These are phyloP conservation scores for Ochlodes sylvanus DNA, from an alignment of 2,888 invertebrate species.

Conservation along the genomic window DNA sequence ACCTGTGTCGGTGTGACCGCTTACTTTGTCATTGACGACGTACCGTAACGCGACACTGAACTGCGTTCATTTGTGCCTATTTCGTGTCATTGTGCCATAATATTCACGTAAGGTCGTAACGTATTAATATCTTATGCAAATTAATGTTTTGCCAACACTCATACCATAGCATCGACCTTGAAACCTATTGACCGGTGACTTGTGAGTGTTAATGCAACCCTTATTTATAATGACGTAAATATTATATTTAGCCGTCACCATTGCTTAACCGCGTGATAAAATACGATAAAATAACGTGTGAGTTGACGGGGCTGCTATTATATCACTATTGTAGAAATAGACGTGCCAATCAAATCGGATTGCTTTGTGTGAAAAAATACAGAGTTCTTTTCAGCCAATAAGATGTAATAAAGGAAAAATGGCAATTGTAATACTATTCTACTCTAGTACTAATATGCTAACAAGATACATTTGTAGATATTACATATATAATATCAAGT, in stretches of 20 bases:
- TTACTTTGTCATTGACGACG: slow-evolving; percentile 39
- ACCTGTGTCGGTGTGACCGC: slow-evolving; percentile 33
- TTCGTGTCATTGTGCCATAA: slow-evolving; percentile 30
- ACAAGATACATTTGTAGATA: too few relatives aligned
- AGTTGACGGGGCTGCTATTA: not conserved
- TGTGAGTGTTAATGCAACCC: slow-evolving; percentile 34
- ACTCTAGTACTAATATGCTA: not conserved
- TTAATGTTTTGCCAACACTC: slow-evolving; percentile 32
- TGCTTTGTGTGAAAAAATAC: not conserved
- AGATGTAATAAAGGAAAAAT: not conserved
- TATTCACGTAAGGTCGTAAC: slow-evolving; percentile 26
- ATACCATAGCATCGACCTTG: slow-evolving; percentile 25
- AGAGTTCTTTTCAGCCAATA: not conserved
- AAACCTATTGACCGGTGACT: slow-evolving; percentile 35
- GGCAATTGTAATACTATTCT: not conserved
- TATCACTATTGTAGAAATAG: not conserved
- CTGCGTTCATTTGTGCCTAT: slow-evolving; percentile 25
- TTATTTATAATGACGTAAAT: slow-evolving; percentile 24
- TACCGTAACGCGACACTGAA: slow-evolving; percentile 21
- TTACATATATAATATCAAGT: too few relatives aligned
- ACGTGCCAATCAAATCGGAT: slow-evolving; percentile 3
- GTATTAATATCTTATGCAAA: slow-evolving; percentile 31
- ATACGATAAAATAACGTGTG: slow-evolving; percentile 7
- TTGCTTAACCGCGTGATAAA: slow-evolving; percentile 10
- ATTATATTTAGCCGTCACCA: slow-evolving; percentile 23